Evolutionary conservation across 2,888 invertebrate genomes (phyloP), one percentile per base, ranked within the genome.

Genomic region (Alitta virens): DNA sequence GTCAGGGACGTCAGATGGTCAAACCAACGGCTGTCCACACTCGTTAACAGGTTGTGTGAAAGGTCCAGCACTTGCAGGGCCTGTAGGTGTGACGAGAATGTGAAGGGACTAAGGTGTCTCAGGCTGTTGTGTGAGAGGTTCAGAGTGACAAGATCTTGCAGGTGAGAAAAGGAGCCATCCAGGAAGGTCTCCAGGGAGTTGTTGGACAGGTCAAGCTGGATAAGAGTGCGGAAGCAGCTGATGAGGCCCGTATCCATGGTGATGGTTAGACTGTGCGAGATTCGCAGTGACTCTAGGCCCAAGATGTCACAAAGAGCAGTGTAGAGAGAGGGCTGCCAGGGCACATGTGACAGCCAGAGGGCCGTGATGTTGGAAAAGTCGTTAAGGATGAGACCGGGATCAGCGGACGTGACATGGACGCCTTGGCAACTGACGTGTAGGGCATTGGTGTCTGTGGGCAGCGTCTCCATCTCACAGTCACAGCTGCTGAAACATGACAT

Each of bases 361-460:
- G 14, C 25, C 33, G 57, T 49, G 50, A 57, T 57, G 57, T 57
- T 57, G 49, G 57, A 57, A 5, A 49, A 46, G 33, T 57, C 57
- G 27, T 21, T 33, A 3, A 49, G 57, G 33, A 57, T 50, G 57
- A 33, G 33, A 12, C 33, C 33, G 33, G 33, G 33, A 33, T 33
- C 33, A 33, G 33, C 12, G 33, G 33, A 33, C 33, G 33, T 33
- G 33, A 33, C 33, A 33, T 33, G 33, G 12, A 33, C 33, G 33
- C 33, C 33, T 33, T 33, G 33, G 33, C 46, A 46, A n/a, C 18
- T 18, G 18, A 21, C n/a, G 46, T 18, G 21, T n/a, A 46, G 46
- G 21, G 46, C 46, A 46, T 18, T 46, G 46, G 46, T 46, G n/a
- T n/a, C 21, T 18, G 46, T 12, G 18, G 46, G 46, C n/a, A 46